Percentiles rank a stretch among this genome's conserved stretches.
Conservation (phyloP, 2,888 invertebrate genomes). For the Metellina segmentata region DNA sequence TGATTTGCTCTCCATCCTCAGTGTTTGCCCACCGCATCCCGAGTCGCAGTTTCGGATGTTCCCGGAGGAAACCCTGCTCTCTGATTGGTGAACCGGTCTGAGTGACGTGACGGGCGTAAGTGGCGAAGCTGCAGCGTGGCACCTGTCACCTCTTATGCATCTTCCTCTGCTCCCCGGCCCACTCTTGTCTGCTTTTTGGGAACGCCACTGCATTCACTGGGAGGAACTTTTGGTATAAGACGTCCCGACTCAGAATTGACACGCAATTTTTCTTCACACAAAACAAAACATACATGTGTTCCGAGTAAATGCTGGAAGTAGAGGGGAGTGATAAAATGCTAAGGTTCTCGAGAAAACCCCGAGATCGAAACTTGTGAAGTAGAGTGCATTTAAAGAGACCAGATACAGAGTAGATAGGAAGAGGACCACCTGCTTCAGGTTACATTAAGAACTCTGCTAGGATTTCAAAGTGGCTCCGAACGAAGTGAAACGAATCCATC, state of each 20-base stretch:
- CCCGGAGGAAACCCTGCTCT: constrained; percentile 13
- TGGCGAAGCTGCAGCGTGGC: neutral
- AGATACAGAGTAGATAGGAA: no score
- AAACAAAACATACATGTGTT: neutral
- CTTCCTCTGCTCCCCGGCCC: neutral
- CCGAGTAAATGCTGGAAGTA: no score
- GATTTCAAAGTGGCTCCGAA: no score
- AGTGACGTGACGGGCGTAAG: constrained; percentile 37
- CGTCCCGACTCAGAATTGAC: neutral
- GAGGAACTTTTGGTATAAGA: no score
- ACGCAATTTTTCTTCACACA: neutral
- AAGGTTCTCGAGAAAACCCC: no score
- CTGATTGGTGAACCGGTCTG: constrained; percentile 46
- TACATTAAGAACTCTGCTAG: no score
- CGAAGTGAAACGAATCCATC: no score
- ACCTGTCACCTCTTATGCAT: constrained; percentile 12
- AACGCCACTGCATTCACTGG: neutral
- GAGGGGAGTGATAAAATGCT: no score
- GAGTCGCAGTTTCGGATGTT: no score
- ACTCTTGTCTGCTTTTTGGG: neutral
- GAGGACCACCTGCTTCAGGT: no score
- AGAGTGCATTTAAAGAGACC: no score
- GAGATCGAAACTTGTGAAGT: no score
- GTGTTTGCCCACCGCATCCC: constrained; percentile 47
- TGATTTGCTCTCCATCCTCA: constrained; percentile 15